A percentile compares a stretch with the other conserved stretches of the same genome.
phyloP scores from a whole-genome alignment of 1,140 invertebrate genomes.

The Neocloeon triangulifer region DNA sequence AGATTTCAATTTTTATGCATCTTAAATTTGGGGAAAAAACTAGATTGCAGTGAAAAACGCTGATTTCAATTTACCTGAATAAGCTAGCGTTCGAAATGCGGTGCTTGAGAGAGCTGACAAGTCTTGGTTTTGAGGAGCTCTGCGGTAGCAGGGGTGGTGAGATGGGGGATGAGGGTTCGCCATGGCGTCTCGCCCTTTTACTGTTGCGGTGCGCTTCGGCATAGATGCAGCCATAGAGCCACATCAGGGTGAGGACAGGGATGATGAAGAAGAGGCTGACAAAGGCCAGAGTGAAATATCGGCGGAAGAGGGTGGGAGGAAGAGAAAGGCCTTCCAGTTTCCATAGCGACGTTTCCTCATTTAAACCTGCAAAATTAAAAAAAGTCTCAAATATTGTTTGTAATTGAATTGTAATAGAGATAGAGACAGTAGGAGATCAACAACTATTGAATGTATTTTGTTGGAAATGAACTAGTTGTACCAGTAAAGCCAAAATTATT shows the following conservation, averaged over 20 bases:
- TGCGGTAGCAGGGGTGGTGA: not conserved
- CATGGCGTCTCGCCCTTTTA: constrained; percentile 31
- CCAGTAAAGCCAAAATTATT: too few species aligned
- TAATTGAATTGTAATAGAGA: too few species aligned
- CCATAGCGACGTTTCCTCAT: too few species aligned
- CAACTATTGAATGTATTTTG: too few species aligned
- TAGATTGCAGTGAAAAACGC: too few species aligned
- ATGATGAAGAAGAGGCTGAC: constrained; percentile 34
- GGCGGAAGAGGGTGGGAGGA: not conserved
- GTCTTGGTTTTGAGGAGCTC: constrained; percentile 2
- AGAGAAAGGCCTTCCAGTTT: not conserved
- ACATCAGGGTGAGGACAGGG: constrained; percentile 38
- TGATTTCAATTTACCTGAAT: too few species aligned
- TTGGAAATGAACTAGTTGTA: too few species aligned
- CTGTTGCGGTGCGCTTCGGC: constrained; percentile 43
- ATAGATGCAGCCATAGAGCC: constrained; percentile 48
- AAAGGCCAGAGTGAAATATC: constrained; percentile 23
- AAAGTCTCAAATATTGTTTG: too few species aligned
- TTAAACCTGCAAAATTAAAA: too few species aligned
- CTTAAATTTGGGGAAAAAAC: too few species aligned
- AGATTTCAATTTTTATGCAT: too few species aligned
- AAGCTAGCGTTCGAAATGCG: constrained; percentile 61
- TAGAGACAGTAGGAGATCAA: too few species aligned
- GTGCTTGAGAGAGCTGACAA: constrained; percentile 40
- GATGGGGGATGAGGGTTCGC: constrained; percentile 4